Conservation (phyloP, 2,888 invertebrate genomes). For the Leucania comma region DNA sequence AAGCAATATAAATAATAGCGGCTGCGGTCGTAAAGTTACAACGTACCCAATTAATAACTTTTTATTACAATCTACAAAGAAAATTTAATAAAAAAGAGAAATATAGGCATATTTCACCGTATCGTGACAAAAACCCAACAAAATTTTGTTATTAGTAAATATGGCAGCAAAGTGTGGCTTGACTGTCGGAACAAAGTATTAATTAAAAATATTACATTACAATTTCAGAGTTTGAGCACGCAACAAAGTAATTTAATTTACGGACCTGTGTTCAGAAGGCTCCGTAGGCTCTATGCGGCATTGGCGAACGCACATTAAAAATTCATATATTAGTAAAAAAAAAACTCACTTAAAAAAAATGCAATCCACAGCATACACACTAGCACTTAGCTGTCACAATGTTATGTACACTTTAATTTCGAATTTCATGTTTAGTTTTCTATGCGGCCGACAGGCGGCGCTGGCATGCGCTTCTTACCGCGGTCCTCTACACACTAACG, state of each 20-base stretch:
- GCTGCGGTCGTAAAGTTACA: conserved; percentile 18
- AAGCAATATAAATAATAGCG: conserved; percentile 27
- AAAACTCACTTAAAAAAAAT: conserved; percentile 64
- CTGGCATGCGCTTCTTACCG: conserved; percentile 74
- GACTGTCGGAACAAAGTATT: conserved; percentile 49
- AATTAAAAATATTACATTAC: conserved; percentile 72
- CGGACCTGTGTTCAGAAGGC: conserved; percentile 77
- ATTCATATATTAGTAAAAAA: conserved; percentile 71
- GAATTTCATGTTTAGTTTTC: conserved; percentile 80
- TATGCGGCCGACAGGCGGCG: conserved; percentile 71
- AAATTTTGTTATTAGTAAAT: conserved; percentile 52
- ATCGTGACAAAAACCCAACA: conserved; percentile 50
- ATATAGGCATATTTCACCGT: conserved; percentile 17
- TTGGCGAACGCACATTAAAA: conserved; percentile 74
- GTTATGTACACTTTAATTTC: conserved; percentile 76
- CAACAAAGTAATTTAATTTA: conserved; percentile 84
- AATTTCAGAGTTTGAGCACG: conserved; percentile 75
- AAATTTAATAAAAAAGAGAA: conserved; percentile 44
- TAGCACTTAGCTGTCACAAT: conserved; percentile 53
- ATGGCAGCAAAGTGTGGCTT: conserved; percentile 45
- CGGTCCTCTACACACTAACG: conserved; percentile 78
- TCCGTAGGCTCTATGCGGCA: conserved; percentile 68
- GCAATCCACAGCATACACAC: conserved; percentile 58
- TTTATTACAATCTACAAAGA: conserved; percentile 35
- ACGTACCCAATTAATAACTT: conserved; percentile 39